phyloP scores from a whole-genome alignment of 2,797 vertebrate genomes.

The Monodelphis domestica region DNA sequence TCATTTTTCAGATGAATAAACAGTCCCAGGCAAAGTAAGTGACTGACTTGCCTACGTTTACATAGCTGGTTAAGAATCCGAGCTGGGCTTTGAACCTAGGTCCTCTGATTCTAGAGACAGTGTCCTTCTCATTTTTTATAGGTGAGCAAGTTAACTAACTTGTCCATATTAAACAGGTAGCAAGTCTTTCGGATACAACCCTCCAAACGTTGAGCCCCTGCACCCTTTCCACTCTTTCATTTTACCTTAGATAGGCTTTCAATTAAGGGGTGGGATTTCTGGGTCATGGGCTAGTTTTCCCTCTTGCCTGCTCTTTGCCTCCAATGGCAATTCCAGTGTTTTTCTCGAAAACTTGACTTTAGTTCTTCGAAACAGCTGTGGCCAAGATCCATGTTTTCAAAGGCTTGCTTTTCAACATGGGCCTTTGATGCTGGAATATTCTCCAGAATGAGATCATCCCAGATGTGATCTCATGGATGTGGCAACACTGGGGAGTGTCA shows the following conservation, averaged over 20 bases:
- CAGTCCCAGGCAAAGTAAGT: not conserved
- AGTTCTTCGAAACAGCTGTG: constrained; percentile 40
- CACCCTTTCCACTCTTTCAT: not conserved
- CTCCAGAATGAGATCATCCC: constrained; percentile 46
- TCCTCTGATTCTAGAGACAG: not conserved
- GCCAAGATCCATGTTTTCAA: constrained; percentile 36
- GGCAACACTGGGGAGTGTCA: not conserved
- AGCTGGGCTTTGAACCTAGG: not conserved
- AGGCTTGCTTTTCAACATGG: constrained; percentile 18
- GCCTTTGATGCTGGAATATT: constrained; percentile 15
- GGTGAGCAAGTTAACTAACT: not conserved
- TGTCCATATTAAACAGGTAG: not conserved
- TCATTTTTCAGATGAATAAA: not conserved
- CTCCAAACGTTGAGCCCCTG: not conserved
- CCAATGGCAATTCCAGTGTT: constrained; percentile 11
- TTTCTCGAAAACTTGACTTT: constrained; percentile 10
- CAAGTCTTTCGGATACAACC: not conserved
- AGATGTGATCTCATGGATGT: constrained; percentile 46
- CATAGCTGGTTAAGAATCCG: not conserved
- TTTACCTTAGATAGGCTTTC: not conserved
- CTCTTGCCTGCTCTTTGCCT: not conserved
- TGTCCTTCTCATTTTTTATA: not conserved
- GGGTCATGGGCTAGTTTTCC: not conserved
- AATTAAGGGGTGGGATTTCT: not conserved
- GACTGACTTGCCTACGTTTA: not conserved